These are phyloP conservation scores for Pyrochroa serraticornis DNA, from an alignment of 2,888 invertebrate genomes.

Conservation along the genomic window DNA sequence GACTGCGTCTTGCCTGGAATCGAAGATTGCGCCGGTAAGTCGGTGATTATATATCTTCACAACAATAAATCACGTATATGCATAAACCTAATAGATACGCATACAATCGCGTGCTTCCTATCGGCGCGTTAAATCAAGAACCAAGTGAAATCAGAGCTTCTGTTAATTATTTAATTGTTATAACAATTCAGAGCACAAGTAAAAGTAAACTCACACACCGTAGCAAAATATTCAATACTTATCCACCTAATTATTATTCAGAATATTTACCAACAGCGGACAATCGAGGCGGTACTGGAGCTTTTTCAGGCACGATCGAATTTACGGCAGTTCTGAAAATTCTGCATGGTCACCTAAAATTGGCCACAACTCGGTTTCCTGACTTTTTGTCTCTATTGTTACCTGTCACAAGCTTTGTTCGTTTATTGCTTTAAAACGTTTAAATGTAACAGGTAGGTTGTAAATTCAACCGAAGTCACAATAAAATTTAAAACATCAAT, in stretches of 20 bases:
- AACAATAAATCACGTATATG: neutral
- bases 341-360: constrained; percentile 1
- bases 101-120: constrained; percentile 40
- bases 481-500: too few species aligned
- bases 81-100: constrained; percentile 3
- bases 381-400: neutral
- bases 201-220: constrained; percentile 52
- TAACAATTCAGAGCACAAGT: constrained; percentile 56
- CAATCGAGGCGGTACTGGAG: neutral
- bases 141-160: constrained; percentile 54
- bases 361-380: constrained; percentile 16
- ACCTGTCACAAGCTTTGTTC: constrained; percentile 9
- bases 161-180: constrained; percentile 57
- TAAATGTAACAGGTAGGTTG: constrained; percentile 14
- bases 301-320: neutral
- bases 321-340: neutral
- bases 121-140: constrained; percentile 38
- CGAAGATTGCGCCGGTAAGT: too few species aligned
- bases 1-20: too few species aligned
- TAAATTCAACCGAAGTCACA: constrained; percentile 1
- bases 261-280: constrained; percentile 3
- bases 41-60: too few species aligned
- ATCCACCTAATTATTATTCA: constrained; percentile 4
- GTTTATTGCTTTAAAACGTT: constrained; percentile 15
- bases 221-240: constrained; percentile 39